A percentile compares a stretch with the other conserved stretches of the same genome.
phyloP scores from a whole-genome alignment of 2,888 invertebrate genomes.

The Alviniconcha strummeri region DNA sequence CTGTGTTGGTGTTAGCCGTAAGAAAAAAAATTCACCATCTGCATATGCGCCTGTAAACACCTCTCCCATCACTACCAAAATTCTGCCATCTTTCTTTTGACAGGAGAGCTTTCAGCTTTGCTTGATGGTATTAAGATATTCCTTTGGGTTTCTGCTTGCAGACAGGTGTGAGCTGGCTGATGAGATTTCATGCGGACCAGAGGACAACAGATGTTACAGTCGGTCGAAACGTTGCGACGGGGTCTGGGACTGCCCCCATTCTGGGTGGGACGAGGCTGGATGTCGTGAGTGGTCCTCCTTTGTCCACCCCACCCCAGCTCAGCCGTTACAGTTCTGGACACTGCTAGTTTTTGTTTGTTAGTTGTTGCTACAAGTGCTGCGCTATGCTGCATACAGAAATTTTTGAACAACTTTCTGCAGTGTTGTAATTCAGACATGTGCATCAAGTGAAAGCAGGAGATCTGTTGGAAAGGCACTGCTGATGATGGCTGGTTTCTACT shows the following conservation, averaged over 20 bases:
- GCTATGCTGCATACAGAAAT: neutral
- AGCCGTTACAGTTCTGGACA: too few relatives aligned
- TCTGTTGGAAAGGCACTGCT: too few relatives aligned
- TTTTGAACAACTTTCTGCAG: neutral
- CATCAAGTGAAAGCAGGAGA: too few relatives aligned
- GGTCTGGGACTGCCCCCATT: constrained; percentile 62
- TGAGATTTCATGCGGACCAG: neutral
- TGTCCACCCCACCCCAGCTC: too few relatives aligned
- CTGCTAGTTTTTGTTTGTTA: neutral
- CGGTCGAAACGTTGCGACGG: constrained; percentile 59
- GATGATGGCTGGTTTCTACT: too few relatives aligned
- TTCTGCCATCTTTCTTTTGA: too few relatives aligned
- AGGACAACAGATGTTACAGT: constrained; percentile 48
- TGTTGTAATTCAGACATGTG: too few relatives aligned
- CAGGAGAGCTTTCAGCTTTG: too few relatives aligned
- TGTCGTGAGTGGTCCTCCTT: constrained; percentile 56
- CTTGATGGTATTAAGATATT: neutral
- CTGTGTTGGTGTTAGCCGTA: too few relatives aligned
- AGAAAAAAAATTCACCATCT: too few relatives aligned
- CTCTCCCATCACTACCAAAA: neutral
- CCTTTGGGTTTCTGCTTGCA: neutral
- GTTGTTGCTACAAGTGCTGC: neutral
- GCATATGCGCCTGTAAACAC: neutral
- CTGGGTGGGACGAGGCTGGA: constrained; percentile 64
- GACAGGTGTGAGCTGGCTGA: neutral